These are phyloP conservation scores for Limanda limanda DNA, from an alignment of 2,113 vertebrate species.

Conservation along the genomic window DNA sequence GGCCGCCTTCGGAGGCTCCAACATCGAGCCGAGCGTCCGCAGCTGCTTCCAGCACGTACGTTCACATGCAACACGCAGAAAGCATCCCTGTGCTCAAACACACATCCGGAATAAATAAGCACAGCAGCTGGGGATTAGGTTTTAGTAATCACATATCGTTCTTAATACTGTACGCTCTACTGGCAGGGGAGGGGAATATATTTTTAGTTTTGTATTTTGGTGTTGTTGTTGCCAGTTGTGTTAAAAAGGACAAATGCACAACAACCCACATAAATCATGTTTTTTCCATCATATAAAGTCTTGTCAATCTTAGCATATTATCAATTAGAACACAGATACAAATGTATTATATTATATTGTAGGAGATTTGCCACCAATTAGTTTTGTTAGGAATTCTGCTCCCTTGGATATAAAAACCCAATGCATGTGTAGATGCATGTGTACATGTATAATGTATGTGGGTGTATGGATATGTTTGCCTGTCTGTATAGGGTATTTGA, in stretches of 20 bases:
- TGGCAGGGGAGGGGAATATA: neutral
- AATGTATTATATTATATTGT: too few relatives aligned
- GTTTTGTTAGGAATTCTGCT: too few relatives aligned
- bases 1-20: conserved; percentile 96
- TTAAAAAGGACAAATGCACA: neutral
- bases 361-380: too few relatives aligned
- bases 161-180: neutral
- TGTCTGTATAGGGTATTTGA: too few relatives aligned
- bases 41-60: conserved; percentile 97
- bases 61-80: conserved; percentile 21
- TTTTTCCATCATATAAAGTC: neutral
- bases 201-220: neutral
- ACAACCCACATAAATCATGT: neutral
- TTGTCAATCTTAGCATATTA: neutral
- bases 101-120: neutral
- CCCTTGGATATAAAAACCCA: too few relatives aligned
- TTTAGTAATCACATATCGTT: conserved; percentile 10
- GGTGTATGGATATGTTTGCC: too few relatives aligned
- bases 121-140: neutral
- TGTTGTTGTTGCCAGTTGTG: neutral
- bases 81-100: neutral
- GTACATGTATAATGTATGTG: too few relatives aligned
- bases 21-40: conserved; percentile 97
- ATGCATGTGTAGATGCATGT: too few relatives aligned
- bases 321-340: too few relatives aligned